Evolutionary conservation across 2,888 invertebrate genomes (phyloP).

Genomic region (Andrena minutula): DNA sequence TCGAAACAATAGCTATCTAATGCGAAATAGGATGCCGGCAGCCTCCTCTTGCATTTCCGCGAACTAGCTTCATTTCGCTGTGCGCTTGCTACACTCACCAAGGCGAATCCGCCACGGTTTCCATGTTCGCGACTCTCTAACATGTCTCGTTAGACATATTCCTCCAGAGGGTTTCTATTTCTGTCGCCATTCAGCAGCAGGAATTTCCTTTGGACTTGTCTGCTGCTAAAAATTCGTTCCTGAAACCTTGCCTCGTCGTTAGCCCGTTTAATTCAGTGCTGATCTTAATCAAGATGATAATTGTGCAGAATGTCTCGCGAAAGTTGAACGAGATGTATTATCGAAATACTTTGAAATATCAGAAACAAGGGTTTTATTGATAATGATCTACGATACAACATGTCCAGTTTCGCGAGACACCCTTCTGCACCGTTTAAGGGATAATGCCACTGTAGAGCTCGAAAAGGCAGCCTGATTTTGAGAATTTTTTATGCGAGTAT

Average conservation of each 20-base stretch:
- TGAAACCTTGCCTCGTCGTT: not conserved
- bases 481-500: too few relatives aligned
- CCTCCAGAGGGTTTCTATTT: conserved; percentile 15
- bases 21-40: conserved; percentile 57
- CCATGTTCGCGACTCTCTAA: conserved; percentile 55
- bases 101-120: conserved; percentile 51
- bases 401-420: too few relatives aligned
- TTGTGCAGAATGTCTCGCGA: too few relatives aligned
- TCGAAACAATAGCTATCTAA: conserved; percentile 72
- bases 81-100: conserved; percentile 40
- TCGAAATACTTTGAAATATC: too few relatives aligned
- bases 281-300: too few relatives aligned
- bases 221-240: not conserved
- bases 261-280: too few relatives aligned
- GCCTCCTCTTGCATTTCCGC: conserved; percentile 37
- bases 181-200: conserved; percentile 30
- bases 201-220: not conserved
- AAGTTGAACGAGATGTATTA: too few relatives aligned
- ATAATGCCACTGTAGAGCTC: too few relatives aligned
- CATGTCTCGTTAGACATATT: conserved; percentile 45
- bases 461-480: too few relatives aligned
- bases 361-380: too few relatives aligned
- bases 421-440: not conserved
- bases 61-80: conserved; percentile 51
- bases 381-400: not conserved